phyloP scores from a whole-genome alignment of 2,797 vertebrate species.

The Eulemur mongoz region DNA sequence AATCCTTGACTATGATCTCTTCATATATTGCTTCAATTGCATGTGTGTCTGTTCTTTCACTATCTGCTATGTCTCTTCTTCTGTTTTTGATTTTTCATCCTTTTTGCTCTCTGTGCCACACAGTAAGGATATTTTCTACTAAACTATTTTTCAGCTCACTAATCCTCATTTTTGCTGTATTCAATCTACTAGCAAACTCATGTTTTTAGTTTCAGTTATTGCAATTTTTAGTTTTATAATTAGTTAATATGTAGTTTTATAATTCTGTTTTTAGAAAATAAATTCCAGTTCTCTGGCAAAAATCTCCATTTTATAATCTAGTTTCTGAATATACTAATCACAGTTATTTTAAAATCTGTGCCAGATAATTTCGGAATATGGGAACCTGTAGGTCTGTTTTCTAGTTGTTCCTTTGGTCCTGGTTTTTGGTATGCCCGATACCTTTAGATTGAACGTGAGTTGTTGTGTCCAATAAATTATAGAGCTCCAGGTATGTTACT shows the following conservation, averaged over 20 bases:
- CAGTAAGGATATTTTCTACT: neutral
- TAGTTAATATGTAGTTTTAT: neutral
- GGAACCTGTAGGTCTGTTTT: neutral
- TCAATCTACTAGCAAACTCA: neutral
- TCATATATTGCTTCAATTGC: neutral
- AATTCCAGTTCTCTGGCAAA: neutral
- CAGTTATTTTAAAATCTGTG: neutral
- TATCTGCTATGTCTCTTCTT: neutral
- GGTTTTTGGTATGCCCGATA: neutral
- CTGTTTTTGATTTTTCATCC: neutral
- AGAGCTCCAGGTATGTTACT: neutral
- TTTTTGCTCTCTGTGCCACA: neutral
- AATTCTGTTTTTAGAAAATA: neutral
- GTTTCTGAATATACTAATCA: neutral
- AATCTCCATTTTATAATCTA: neutral
- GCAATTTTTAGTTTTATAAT: neutral
- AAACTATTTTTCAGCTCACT: neutral
- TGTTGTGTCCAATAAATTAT: neutral
- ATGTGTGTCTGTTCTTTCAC: neutral
- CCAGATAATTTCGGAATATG: neutral
- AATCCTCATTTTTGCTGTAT: neutral
- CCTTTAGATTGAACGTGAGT: neutral
- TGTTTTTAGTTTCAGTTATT: neutral
- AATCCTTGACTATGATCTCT: neutral
- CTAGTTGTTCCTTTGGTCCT: neutral